Evolutionary conservation across 1,140 invertebrate species (phyloP).

Genomic region (Drosophila kohkoa): DNA sequence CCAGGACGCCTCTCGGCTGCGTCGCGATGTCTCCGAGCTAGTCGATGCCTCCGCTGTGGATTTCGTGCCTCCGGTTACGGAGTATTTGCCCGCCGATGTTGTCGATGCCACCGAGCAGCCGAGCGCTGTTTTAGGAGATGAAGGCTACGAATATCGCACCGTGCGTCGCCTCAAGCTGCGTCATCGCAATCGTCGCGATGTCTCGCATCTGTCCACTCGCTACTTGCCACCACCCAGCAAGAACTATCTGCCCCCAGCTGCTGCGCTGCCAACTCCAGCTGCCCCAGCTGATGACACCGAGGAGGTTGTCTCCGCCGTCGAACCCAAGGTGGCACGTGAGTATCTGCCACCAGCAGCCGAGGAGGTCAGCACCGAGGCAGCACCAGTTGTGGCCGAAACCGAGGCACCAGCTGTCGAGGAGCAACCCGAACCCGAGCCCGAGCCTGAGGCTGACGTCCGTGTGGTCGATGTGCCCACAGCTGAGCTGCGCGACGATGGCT

Average conservation of each 20-base stretch:
- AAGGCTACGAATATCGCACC: constrained; percentile 76
- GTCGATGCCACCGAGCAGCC: constrained; percentile 37
- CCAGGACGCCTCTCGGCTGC: constrained; percentile 40
- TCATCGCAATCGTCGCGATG: constrained; percentile 73
- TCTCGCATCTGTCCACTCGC: constrained; percentile 61
- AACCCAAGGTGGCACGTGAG: constrained; percentile 69
- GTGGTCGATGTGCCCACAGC: constrained; percentile 67
- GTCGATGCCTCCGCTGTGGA: constrained; percentile 50
- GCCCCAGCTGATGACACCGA: constrained; percentile 60
- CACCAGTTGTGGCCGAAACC: constrained; percentile 34
- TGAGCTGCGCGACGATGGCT: constrained; percentile 65
- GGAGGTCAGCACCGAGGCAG: constrained; percentile 50
- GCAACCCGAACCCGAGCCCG: constrained; percentile 19
- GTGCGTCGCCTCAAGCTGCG: constrained; percentile 72
- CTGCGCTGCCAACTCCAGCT: constrained; percentile 27
- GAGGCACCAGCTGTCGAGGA: constrained; percentile 31
- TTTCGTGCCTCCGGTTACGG: constrained; percentile 53
- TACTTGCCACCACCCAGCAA: constrained; percentile 66
- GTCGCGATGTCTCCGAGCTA: constrained; percentile 67
- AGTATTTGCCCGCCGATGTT: constrained; percentile 28
- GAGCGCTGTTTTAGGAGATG: constrained; percentile 52
- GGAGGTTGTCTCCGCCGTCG: constrained; percentile 61
- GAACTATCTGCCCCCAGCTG: constrained; percentile 67
- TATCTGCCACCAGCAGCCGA: constrained; percentile 70
- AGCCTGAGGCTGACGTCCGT: constrained; percentile 48